Conservation (phyloP, 2,888 invertebrate species). For the Eupithecia subfuscata region DNA sequence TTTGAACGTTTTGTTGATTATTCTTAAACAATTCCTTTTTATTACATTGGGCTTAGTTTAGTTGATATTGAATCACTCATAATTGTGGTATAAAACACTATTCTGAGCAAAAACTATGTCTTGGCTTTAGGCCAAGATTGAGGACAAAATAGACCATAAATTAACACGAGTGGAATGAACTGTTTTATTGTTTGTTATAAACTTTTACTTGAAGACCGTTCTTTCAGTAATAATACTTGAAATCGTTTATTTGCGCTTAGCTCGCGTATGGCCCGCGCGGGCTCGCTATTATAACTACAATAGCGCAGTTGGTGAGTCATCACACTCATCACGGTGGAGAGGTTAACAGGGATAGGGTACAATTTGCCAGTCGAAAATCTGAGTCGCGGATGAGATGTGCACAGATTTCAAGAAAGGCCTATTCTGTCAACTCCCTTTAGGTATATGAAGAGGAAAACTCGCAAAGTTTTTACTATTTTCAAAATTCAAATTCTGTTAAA, state of each 20-base stretch:
- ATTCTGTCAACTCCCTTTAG: neutral
- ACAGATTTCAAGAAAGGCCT: neutral
- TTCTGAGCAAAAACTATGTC: conserved; percentile 19
- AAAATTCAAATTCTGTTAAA: no score
- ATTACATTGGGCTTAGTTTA: neutral
- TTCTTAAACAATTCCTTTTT: neutral
- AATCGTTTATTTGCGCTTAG: neutral
- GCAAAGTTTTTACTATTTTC: no score
- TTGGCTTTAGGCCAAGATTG: conserved; percentile 24
- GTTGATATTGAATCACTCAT: neutral
- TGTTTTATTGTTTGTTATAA: neutral
- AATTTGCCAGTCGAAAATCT: neutral
- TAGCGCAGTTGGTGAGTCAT: neutral
- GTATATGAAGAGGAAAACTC: no score
- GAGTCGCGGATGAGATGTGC: neutral
- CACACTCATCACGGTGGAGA: neutral
- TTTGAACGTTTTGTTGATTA: neutral
- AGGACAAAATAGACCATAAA: conserved; percentile 21
- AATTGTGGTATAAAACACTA: conserved; percentile 13
- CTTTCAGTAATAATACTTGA: neutral
- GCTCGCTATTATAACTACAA: no score
- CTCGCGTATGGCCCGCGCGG: neutral
- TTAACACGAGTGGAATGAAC: neutral
- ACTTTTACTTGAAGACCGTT: neutral
- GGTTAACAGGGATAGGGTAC: neutral